phyloP scores from a whole-genome alignment of 2,797 vertebrate genomes.

The Pteropus rufus region DNA sequence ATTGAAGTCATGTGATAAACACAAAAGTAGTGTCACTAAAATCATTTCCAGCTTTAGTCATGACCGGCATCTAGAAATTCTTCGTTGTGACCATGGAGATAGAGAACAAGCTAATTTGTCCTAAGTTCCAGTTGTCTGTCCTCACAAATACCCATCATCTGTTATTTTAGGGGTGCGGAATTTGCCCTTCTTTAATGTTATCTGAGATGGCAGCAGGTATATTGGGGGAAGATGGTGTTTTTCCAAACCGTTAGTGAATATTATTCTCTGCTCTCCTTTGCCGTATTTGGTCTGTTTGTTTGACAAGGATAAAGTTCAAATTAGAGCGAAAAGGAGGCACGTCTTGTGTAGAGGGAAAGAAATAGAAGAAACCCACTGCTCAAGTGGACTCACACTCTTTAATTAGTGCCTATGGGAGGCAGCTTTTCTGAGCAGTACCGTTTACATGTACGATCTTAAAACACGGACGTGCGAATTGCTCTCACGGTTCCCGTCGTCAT shows the following conservation, averaged over 20 bases:
- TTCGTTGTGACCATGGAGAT: neutral
- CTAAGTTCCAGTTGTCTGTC: neutral
- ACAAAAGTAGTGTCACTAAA: neutral
- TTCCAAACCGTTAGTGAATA: neutral
- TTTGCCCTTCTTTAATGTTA: neutral
- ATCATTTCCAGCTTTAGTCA: neutral
- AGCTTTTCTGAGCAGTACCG: constrained; percentile 49
- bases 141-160: neutral
- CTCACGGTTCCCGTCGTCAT: constrained; percentile 61
- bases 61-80: neutral
- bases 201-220: neutral
- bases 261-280: neutral
- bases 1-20: neutral
- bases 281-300: constrained; percentile 4
- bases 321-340: constrained; percentile 21
- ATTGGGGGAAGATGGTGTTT: neutral
- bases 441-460: constrained; percentile 72
- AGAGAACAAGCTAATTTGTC: neutral
- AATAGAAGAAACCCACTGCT: constrained; percentile 45
- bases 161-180: neutral
- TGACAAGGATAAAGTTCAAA: constrained; percentile 51
- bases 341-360: constrained; percentile 38
- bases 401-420: constrained; percentile 81
- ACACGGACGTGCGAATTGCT: constrained; percentile 71
- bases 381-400: constrained; percentile 73